These are phyloP conservation scores for Epirrita christyi DNA, from an alignment of 2,888 invertebrate genomes.

Conservation along the genomic window DNA sequence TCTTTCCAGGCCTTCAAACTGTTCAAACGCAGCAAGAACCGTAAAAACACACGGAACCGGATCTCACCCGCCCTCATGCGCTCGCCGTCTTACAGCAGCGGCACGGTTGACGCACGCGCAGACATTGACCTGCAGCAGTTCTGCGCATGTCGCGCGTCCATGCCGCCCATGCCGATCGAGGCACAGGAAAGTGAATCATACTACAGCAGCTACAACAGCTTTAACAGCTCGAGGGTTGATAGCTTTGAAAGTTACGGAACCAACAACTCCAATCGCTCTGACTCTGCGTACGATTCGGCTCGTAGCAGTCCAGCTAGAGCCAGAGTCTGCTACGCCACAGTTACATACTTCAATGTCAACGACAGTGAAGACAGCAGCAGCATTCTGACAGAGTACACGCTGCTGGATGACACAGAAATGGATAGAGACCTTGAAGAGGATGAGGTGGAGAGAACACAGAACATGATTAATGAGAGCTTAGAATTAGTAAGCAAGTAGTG, in stretches of 20 bases:
- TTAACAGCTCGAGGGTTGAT: slow-evolving; percentile 63
- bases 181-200: slow-evolving; percentile 63
- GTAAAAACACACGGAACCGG: slow-evolving; percentile 66
- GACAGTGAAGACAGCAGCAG: slow-evolving; percentile 79
- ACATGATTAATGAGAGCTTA: slow-evolving; percentile 75
- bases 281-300: slow-evolving; percentile 77
- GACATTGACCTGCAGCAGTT: slow-evolving; percentile 73
- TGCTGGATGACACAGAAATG: slow-evolving; percentile 66
- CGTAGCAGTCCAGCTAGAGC: slow-evolving; percentile 66
- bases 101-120: slow-evolving; percentile 72
- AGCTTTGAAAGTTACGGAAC: slow-evolving; percentile 62
- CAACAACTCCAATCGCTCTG: slow-evolving; percentile 64
- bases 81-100: slow-evolving; percentile 72
- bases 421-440: slow-evolving; percentile 53
- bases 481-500: slow-evolving; percentile 77
- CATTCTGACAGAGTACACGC: slow-evolving; percentile 75
- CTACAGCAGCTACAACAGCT: slow-evolving; percentile 69
- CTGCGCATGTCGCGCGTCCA: slow-evolving; percentile 71
- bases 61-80: slow-evolving; percentile 70
- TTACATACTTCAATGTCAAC: slow-evolving; percentile 75
- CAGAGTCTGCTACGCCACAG: slow-evolving; percentile 72
- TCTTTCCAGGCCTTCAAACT: slow-evolving; percentile 76
- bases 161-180: slow-evolving; percentile 60
- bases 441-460: slow-evolving; percentile 64
- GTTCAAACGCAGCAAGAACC: slow-evolving; percentile 69